phyloP scores from a whole-genome alignment of 2,797 vertebrate species.

The Schizopygopsis pylzovi region DNA sequence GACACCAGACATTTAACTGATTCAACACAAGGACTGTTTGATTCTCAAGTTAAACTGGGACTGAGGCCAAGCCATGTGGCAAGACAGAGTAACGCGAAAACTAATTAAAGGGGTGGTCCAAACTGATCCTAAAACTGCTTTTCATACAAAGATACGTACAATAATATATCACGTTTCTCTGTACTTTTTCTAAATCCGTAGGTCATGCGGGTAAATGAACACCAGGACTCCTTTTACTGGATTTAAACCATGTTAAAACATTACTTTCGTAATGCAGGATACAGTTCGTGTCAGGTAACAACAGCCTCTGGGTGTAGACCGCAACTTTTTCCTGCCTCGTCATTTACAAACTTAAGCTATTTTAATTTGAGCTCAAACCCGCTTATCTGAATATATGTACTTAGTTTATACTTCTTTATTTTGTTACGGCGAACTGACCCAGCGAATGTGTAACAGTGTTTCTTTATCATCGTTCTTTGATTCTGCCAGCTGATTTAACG shows the following conservation, averaged over 20 bases:
- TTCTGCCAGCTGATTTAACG: neutral
- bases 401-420: neutral
- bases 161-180: neutral
- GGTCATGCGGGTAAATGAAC: too few species aligned
- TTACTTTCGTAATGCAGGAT: neutral
- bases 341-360: conserved; percentile 7
- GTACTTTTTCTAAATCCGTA: too few species aligned
- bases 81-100: conserved; percentile 23
- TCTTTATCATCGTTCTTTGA: neutral
- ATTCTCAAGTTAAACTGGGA: conserved; percentile 24
- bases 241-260: neutral
- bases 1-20: conserved; percentile 1
- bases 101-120: neutral
- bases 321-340: conserved; percentile 22
- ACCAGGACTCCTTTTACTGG: neutral
- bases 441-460: neutral
- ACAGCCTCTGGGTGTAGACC: conserved; percentile 20
- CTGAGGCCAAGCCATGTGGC: conserved; percentile 31
- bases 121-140: neutral
- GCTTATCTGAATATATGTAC: neutral
- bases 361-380: neutral
- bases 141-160: neutral
- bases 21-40: conserved; percentile 32
- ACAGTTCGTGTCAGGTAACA: neutral
- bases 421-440: neutral